Evolutionary conservation across 2,888 invertebrate genomes (phyloP).

Genomic region (Erebia ligea): DNA sequence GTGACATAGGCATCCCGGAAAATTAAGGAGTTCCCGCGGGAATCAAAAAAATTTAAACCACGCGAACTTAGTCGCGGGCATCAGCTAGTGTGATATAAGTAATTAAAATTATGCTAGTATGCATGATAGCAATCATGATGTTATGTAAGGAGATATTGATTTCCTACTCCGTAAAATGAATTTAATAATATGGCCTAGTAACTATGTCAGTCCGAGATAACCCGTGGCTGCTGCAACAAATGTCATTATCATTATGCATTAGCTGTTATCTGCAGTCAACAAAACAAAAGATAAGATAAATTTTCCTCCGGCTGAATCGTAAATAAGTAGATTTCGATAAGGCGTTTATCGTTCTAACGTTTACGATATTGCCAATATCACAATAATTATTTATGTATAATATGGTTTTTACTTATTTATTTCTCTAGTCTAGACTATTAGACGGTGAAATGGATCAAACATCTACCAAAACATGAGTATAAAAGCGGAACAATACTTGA

Average conservation of each 20-base stretch:
- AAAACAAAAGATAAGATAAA: conserved; percentile 61
- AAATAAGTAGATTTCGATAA: conserved; percentile 35
- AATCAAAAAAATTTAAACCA: no score
- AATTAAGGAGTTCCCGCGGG: no score
- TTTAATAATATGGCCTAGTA: conserved; percentile 48
- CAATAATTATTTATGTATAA: background rate
- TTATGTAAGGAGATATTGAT: conserved; percentile 7
- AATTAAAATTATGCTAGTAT: background rate
- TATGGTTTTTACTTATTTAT: no score
- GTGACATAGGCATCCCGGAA: no score
- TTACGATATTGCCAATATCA: background rate
- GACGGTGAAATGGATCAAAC: no score
- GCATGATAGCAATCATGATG: background rate
- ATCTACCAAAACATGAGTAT: no score
- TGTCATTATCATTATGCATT: conserved; percentile 49
- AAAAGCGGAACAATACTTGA: no score
- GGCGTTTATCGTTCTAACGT: conserved; percentile 14
- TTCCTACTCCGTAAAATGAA: conserved; percentile 6
- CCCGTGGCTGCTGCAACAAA: conserved; percentile 50
- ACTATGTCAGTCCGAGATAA: conserved; percentile 55
- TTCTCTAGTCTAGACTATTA: no score
- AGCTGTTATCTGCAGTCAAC: conserved; percentile 52
- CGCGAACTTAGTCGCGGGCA: no score
- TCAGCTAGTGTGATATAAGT: no score
- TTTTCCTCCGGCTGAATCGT: conserved; percentile 53